Base-by-base conservation (phyloP, 2,888 invertebrate species). In the Xylophagus ater region DNA sequence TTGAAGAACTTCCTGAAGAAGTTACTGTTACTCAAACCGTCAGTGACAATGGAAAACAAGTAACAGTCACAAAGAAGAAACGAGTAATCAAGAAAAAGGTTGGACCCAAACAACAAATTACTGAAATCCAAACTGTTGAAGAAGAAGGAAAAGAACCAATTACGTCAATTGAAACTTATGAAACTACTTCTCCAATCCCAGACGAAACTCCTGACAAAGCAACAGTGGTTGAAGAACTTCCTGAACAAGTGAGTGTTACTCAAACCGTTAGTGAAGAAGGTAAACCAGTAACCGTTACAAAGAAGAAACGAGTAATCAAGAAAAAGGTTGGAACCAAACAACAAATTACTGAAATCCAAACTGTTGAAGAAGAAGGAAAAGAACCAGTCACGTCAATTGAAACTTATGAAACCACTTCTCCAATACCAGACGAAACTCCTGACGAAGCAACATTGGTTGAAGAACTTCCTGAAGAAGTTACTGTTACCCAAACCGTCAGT, bases 91-190 rank as follows among this genome's bases (percentile, higher is more conserved):
- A 56, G 42, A 61, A 59, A 47, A 55, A 52, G 7, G 54, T 56
- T 37, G 61, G 56, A 18, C 54, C 15, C 15, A 44, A 46, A 15
- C 36, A 42, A 17, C 62, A 68, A 53, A 59, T 58, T 21, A 68
- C 65, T 19, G 64, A 65, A 55, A 67, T 71, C 46, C 62, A 64
- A 47, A 69, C 68, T 1, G 51, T 66, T 23, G 65, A 68, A 46
- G 67, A 68, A 54, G 67, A 67, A 40, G 65, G 65, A 31, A 62
- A 69, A 51, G 54, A 60, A 44, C 67, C 67, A n/a, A 52, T 62
- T 37, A 58, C 62, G 4, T 54, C 62, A 4, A 52, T 45, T 60
- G 10, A 53, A 47, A n/a, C 42, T 59, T 3, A 56, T 50, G 21
- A 57, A 60, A 31, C 44, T 51, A 15, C 53, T 54, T 5, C 51